Percentiles rank a stretch among this genome's conserved stretches.
phyloP scores from a whole-genome alignment of 2,888 invertebrate species.

The Pantelozetes paolii region DNA sequence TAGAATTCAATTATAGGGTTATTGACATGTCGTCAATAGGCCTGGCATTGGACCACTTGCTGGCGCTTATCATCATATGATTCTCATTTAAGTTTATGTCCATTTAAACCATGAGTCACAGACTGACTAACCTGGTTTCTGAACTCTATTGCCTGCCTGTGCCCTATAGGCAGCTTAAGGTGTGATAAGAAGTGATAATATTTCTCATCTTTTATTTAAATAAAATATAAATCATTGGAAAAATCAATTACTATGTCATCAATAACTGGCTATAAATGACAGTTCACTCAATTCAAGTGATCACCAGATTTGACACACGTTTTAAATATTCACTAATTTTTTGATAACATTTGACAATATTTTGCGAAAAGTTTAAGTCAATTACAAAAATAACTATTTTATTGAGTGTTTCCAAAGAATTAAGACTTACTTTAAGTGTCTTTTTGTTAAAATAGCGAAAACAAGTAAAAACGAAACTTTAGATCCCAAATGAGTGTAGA shows the following conservation, averaged over 20 bases:
- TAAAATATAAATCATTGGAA: neutral
- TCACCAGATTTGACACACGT: neutral
- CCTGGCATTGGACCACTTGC: slow-evolving; percentile 4
- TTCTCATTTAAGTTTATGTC: slow-evolving; percentile 8
- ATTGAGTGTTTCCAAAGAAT: neutral
- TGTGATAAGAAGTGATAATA: neutral
- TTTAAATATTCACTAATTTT: neutral
- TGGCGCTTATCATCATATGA: slow-evolving; percentile 23
- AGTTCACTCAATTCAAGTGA: too few species aligned
- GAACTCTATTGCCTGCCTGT: neutral
- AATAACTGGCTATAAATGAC: neutral
- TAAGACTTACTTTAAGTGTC: neutral
- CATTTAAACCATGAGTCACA: neutral
- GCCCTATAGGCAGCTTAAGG: neutral
- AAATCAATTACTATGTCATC: neutral
- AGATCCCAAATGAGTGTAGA: neutral
- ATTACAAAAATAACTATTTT: neutral
- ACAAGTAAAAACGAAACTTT: neutral
- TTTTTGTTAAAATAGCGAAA: neutral
- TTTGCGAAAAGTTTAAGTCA: neutral
- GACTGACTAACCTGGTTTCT: neutral
- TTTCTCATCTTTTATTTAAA: neutral
- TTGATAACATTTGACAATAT: neutral
- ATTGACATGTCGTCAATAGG: slow-evolving; percentile 18
- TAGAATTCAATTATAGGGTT: slow-evolving; percentile 5